Percentiles rank a stretch among this genome's conserved stretches.
phyloP scores from a whole-genome alignment of 2,888 invertebrate genomes.

The Lasioglossum pauxillum region DNA sequence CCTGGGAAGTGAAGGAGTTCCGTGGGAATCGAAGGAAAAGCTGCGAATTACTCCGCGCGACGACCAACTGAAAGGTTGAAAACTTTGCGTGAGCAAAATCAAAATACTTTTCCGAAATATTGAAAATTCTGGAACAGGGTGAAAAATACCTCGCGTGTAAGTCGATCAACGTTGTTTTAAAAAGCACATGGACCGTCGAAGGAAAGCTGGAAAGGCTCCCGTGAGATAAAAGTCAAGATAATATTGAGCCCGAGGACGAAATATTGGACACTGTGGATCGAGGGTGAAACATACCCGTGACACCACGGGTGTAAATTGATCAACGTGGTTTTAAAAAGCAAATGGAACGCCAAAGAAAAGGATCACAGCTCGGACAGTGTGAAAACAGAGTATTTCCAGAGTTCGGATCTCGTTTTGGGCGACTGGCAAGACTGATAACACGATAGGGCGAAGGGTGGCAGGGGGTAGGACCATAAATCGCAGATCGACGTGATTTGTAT shows the following conservation, averaged over 20 bases:
- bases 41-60: background rate
- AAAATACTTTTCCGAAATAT: background rate
- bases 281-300: background rate
- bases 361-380: slow-evolving; percentile 39
- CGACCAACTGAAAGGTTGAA: background rate
- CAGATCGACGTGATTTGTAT: slow-evolving; percentile 80
- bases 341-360: slow-evolving; percentile 15
- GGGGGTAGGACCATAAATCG: slow-evolving; percentile 75
- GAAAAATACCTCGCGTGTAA: background rate
- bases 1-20: slow-evolving; percentile 10
- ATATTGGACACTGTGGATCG: background rate
- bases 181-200: background rate
- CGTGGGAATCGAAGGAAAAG: slow-evolving; percentile 10
- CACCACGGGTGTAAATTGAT: background rate
- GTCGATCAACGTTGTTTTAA: background rate
- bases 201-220: background rate
- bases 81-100: background rate
- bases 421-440: slow-evolving; percentile 72
- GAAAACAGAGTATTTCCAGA: slow-evolving; percentile 56
- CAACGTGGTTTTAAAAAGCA: background rate
- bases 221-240: background rate
- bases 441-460: slow-evolving; percentile 68
- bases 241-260: background rate
- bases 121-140: background rate
- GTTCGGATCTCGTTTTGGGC: slow-evolving; percentile 65